A percentile compares a stretch with the other conserved stretches of the same genome.
Conservation (phyloP, 2,888 invertebrate species). For the Periphyllus acericola region DNA sequence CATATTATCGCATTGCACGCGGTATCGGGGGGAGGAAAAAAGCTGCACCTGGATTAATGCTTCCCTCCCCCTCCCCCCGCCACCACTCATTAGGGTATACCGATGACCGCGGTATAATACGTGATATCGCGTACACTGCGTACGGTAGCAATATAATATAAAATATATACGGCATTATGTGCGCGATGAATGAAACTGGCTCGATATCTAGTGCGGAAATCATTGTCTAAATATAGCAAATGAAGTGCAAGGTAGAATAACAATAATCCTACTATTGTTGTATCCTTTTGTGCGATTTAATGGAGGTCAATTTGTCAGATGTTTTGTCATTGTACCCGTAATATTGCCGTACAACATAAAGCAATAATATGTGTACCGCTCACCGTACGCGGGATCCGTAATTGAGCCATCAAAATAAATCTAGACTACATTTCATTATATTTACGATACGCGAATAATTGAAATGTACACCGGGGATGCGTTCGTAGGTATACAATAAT, state of each 20-base stretch:
- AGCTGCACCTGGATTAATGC: not conserved
- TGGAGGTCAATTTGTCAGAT: slow-evolving; percentile 54
- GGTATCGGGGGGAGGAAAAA: not conserved
- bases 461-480: not conserved
- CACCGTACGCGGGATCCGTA: not conserved
- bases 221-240: slow-evolving; percentile 40
- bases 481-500: not conserved
- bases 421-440: slow-evolving; percentile 22
- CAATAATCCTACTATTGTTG: slow-evolving; percentile 54
- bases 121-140: not conserved
- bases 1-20: not conserved
- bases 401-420: slow-evolving; percentile 47
- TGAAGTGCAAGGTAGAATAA: slow-evolving; percentile 16
- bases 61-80: not conserved
- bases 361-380: not conserved
- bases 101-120: not conserved
- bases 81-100: not conserved
- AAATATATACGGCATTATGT: not conserved
- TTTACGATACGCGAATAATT: not conserved
- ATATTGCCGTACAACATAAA: not conserved
- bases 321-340: slow-evolving; percentile 27
- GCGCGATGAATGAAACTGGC: slow-evolving; percentile 29
- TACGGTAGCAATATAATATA: slow-evolving; percentile 22
- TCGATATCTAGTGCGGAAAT: slow-evolving; percentile 10
- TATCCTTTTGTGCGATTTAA: slow-evolving; percentile 32